phyloP scores from a whole-genome alignment of 2,113 vertebrate species.

The Oxyruncus cristatus region DNA sequence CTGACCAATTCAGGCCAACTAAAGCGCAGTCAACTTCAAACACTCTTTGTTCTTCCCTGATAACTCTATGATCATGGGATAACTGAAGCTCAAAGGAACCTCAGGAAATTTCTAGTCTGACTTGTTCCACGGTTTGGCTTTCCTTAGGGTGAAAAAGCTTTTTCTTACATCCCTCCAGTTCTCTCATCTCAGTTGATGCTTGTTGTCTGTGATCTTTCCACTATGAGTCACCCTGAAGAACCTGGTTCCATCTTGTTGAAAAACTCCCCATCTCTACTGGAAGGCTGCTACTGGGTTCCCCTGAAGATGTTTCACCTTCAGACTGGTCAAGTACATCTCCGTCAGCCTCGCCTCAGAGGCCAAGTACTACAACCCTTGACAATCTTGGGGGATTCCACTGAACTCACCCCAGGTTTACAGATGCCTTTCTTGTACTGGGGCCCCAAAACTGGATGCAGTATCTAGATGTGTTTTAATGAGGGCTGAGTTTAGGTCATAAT shows the following conservation, averaged over 20 bases:
- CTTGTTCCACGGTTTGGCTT: background rate
- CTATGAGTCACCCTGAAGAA: background rate
- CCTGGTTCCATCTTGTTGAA: background rate
- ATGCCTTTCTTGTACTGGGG: background rate
- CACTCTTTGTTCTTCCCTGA: background rate
- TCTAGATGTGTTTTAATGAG: background rate
- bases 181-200: background rate
- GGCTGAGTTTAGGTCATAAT: background rate
- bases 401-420: background rate
- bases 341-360: background rate
- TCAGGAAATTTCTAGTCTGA: background rate
- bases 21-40: background rate
- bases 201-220: fast-evolving
- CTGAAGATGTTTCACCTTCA: background rate
- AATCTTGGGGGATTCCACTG: background rate
- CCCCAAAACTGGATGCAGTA: background rate
- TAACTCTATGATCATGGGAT: background rate
- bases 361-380: background rate
- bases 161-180: background rate
- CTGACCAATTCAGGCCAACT: background rate
- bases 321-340: background rate
- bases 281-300: background rate
- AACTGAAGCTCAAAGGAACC: background rate
- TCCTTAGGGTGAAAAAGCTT: background rate
- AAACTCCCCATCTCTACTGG: background rate